Conservation (phyloP, 2,888 invertebrate species). For the Hyalella azteca region DNA sequence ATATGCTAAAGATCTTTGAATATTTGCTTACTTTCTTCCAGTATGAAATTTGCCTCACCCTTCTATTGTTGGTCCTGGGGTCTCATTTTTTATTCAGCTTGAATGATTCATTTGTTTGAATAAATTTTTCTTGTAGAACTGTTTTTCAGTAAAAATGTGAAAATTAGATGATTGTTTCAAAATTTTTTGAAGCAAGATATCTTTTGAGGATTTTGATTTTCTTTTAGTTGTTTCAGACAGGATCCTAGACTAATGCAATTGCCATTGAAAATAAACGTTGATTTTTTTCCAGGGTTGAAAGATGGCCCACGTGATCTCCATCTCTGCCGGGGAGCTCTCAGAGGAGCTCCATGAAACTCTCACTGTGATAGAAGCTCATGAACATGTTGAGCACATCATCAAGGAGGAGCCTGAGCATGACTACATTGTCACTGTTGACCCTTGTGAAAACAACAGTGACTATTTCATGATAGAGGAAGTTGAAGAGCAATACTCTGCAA, state of each 20-base stretch:
- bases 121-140: neutral
- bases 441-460: constrained; percentile 24
- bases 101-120: neutral
- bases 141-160: neutral
- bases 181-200: neutral
- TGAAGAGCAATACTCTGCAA: constrained; percentile 3
- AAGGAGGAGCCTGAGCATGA: constrained; percentile 6
- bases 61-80: too few species aligned
- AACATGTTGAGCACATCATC: constrained; percentile 21
- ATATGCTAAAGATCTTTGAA: too few species aligned
- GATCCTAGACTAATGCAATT: neutral
- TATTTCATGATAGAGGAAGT: constrained; percentile 31
- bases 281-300: neutral
- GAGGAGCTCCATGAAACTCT: constrained; percentile 14
- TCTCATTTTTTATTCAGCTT: neutral
- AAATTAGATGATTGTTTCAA: neutral
- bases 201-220: neutral
- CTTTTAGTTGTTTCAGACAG: neutral
- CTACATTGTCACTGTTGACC: constrained; percentile 20
- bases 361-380: constrained; percentile 8
- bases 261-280: neutral
- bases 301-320: constrained; percentile 23
- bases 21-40: too few species aligned
- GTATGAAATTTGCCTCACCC: too few species aligned
- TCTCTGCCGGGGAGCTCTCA: neutral